A percentile compares a stretch with the other conserved stretches of the same genome.
Conservation (phyloP, 2,888 invertebrate genomes). For the Anodontia alba region DNA sequence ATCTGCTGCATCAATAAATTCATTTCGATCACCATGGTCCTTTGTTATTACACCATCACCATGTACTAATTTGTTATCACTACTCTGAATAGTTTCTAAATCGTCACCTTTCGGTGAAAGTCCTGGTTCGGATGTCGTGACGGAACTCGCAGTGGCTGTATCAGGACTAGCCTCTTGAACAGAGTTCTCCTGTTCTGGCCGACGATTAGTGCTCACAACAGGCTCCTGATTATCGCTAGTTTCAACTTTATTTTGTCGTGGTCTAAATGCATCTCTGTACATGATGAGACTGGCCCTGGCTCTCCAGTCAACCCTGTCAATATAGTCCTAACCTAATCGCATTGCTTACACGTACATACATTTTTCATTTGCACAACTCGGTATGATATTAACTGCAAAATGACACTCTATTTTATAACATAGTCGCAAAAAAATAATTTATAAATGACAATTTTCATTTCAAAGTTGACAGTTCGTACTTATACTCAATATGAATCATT, state of each 20-base stretch:
- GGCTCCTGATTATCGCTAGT: conserved; percentile 25
- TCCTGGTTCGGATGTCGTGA: conserved; percentile 53
- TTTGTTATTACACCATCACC: conserved; percentile 15
- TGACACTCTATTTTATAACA: too few relatives aligned
- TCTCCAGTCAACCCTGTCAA: conserved; percentile 64
- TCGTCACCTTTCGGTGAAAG: conserved; percentile 51
- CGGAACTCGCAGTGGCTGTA: conserved; percentile 56
- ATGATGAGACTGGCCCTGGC: conserved; percentile 51
- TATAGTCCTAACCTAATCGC: conserved; percentile 3
- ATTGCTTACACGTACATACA: background rate
- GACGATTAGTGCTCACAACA: background rate
- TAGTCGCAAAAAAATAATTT: too few relatives aligned
- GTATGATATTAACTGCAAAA: too few relatives aligned
- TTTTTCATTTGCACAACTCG: background rate
- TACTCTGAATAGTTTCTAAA: background rate
- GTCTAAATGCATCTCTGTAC: conserved; percentile 61
- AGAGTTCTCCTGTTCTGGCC: conserved; percentile 14
- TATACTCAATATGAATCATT: too few relatives aligned
- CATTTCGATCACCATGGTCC: background rate
- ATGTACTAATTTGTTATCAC: background rate
- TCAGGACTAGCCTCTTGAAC: conserved; percentile 50
- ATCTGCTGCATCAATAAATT: background rate
- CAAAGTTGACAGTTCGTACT: too few relatives aligned
- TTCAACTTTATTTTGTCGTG: conserved; percentile 27
- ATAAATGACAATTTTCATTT: too few relatives aligned